These are phyloP conservation scores for Hylomyscus alleni DNA, from an alignment of 2,797 vertebrate species.

Conservation along the genomic window DNA sequence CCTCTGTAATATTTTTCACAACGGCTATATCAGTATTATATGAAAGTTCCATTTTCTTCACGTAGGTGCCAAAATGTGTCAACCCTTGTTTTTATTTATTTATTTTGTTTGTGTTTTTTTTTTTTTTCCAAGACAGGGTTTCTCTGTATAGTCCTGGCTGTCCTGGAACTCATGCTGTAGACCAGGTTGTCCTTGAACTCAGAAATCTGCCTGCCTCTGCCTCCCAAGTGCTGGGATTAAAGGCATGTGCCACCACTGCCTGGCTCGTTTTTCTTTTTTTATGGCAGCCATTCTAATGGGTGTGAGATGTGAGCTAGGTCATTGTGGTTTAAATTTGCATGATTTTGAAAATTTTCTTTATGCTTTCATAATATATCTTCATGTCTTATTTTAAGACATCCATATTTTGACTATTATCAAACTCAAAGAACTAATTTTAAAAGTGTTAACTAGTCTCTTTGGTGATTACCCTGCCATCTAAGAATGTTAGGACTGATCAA, in stretches of 20 bases:
- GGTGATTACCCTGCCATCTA: not conserved
- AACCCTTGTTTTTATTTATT: not conserved
- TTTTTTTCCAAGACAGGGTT: no score
- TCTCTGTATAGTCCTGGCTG: no score
- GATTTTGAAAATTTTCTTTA: not conserved
- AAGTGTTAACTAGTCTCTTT: not conserved
- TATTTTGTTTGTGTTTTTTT: no score
- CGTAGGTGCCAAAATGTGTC: not conserved
- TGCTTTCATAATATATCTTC: not conserved
- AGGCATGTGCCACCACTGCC: no score
- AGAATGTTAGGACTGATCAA: not conserved
- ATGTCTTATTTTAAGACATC: not conserved
- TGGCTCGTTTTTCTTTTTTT: not conserved
- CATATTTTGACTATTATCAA: not conserved
- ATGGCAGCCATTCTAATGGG: not conserved
- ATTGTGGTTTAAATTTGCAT: not conserved
- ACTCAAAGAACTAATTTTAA: not conserved
- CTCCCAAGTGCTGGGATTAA: no score
- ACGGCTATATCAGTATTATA: not conserved
- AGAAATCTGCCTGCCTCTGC: no score
- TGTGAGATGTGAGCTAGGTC: not conserved
- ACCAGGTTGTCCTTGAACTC: no score
- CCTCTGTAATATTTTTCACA: not conserved
- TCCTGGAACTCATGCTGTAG: no score
- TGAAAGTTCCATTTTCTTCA: not conserved